These are phyloP conservation scores for Xestia xanthographa DNA, from an alignment of 2,888 invertebrate genomes.

Conservation along the genomic window DNA sequence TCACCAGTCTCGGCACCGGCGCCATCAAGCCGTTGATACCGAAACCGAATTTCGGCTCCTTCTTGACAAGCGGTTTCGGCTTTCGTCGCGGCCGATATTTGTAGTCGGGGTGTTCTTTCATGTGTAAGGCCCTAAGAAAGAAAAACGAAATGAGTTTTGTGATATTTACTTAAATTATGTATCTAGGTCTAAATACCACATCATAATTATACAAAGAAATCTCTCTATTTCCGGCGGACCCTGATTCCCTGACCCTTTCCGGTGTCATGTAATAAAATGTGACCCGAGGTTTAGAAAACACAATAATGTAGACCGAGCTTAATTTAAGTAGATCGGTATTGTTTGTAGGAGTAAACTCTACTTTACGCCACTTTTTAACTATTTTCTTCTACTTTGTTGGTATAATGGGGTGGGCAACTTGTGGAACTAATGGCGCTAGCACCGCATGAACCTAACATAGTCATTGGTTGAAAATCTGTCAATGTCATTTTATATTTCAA, in stretches of 20 bases:
- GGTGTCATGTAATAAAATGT: background rate
- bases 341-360: background rate
- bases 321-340: background rate
- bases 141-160: conserved; percentile 1
- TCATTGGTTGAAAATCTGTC: too few relatives aligned
- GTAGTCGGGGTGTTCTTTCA: conserved; percentile 98
- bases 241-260: background rate
- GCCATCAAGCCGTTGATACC: conserved; percentile 92
- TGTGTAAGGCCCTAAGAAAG: conserved; percentile 94
- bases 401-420: too few relatives aligned
- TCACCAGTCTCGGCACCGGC: conserved; percentile 88
- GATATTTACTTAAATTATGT: background rate
- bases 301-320: background rate
- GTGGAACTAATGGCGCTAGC: too few relatives aligned
- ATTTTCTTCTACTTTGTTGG: conserved; percentile 13
- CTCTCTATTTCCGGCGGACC: background rate
- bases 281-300: background rate
- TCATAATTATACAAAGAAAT: background rate
- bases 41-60: conserved; percentile 94
- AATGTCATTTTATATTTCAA: too few relatives aligned
- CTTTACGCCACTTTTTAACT: background rate
- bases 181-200: background rate
- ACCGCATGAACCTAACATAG: too few relatives aligned
- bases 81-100: conserved; percentile 97
- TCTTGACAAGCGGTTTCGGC: conserved; percentile 96